A percentile compares a stretch with the other conserved stretches of the same genome.
Evolutionary conservation across 2,888 invertebrate species (phyloP).

Genomic region (Heliconius hortense): DNA sequence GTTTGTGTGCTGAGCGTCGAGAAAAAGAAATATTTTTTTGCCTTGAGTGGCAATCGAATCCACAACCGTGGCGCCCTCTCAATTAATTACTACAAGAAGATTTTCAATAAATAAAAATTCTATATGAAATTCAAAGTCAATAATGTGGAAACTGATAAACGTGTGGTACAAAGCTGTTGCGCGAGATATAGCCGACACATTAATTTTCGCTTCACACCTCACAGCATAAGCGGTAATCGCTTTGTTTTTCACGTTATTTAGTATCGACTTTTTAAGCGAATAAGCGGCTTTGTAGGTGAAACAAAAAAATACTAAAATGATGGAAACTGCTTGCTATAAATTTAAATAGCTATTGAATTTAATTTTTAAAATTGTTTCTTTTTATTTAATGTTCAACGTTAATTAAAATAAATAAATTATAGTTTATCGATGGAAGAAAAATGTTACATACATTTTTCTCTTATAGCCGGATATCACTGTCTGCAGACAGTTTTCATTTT

Average conservation of each 20-base stretch:
- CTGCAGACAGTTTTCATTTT: too few relatives aligned
- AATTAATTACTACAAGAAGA: background rate
- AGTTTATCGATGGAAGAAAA: background rate
- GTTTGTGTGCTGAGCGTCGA: background rate
- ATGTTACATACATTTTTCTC: too few relatives aligned
- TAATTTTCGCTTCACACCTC: conserved; percentile 27
- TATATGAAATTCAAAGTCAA: background rate
- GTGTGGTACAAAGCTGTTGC: background rate
- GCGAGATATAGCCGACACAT: conserved; percentile 1
- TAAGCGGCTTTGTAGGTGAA: conserved; percentile 1
- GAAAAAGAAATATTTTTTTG: background rate
- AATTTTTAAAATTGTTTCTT: background rate
- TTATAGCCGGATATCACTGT: too few relatives aligned
- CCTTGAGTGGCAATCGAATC: background rate
- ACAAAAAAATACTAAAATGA: background rate
- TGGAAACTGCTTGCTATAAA: background rate
- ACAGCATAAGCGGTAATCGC: conserved; percentile 19
- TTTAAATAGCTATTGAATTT: background rate
- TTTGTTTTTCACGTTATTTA: conserved; percentile 17
- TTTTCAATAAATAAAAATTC: background rate
- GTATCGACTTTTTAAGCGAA: background rate
- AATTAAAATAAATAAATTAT: background rate
- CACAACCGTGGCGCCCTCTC: background rate
- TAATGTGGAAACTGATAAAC: conserved; percentile 19
- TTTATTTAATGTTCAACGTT: too few relatives aligned